Evolutionary conservation across 2,797 vertebrate genomes (phyloP).

Genomic region (Pangasius larnaudii): DNA sequence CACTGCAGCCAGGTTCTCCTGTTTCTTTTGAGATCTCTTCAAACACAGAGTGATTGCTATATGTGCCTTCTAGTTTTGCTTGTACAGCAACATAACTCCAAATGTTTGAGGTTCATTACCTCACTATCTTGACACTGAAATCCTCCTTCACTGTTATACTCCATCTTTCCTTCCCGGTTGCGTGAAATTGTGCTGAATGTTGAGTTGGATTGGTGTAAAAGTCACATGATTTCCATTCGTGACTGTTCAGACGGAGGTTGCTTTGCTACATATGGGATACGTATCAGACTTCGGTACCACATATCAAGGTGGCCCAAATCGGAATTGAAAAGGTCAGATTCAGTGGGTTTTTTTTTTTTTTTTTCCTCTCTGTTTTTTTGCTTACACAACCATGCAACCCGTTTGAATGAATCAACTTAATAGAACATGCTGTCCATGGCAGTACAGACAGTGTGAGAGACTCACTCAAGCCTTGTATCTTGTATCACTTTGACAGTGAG

Average conservation of each 20-base stretch:
- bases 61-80: background rate
- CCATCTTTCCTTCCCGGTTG: background rate
- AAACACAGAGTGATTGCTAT: background rate
- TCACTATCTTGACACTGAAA: background rate
- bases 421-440: background rate
- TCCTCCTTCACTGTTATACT: background rate
- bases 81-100: background rate
- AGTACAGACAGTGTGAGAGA: background rate
- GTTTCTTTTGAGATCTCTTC: background rate
- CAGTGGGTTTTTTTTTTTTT: background rate
- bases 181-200: too few relatives aligned
- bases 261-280: background rate
- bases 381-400: background rate
- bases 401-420: background rate
- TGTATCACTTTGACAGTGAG: slow-evolving; percentile 23
- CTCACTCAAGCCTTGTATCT: background rate
- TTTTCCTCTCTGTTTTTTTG: too few relatives aligned
- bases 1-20: background rate
- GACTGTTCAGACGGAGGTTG: background rate
- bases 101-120: background rate
- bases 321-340: too few relatives aligned
- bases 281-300: background rate
- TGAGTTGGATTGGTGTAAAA: background rate
- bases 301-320: background rate
- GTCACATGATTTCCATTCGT: background rate